Base-by-base conservation (phyloP, 2,113 vertebrate genomes). In the Gadus chalcogrammus region DNA sequence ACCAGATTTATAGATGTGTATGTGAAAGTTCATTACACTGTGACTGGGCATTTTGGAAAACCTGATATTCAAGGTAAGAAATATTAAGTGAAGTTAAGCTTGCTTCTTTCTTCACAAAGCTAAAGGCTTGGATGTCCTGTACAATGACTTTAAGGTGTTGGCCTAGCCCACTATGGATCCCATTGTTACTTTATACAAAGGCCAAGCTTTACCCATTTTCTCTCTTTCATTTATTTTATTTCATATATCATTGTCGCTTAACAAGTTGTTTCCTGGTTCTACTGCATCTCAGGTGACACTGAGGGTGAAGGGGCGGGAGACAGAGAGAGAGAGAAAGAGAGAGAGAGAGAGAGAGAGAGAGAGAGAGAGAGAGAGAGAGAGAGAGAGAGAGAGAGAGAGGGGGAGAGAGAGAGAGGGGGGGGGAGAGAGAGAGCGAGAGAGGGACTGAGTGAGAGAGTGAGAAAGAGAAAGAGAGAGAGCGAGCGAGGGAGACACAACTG, bases 221-320 rank as follows among this genome's bases (percentile, higher is more conserved):
- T 28, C 16, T 6, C 16, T 63, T 16, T 13, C 28, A 48, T 48
- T 48, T 48, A 11, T 7, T 48, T 9, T 12, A 2, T 48, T 48
- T 48, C 42, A n/a, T n/a, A n/a, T n/a, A n/a, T 73, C 56, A 38
- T 20, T 5, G 22, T 35, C 61, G 67, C 12, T 20, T 77, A 63
- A 70, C 60, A 60, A 28, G 42, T 22, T 11, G 22, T 18, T 69
- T 4, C 35, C 24, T n/a, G 31, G 64, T 71, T n/a, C 73, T 61
- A 70, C 67, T 68, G 84, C 15, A 68, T 72, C 68, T 90, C 76
- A 74, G 79, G 75, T 86, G 65, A 81, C 76, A 74, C 52, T 6
- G 66, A 18, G 65, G 48, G 38, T 35, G 18, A 76, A 59, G 61
- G 18, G 11, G 17, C n/a, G 13, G 22, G 64, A 20, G 64, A 38